Evolutionary conservation across 2,888 invertebrate species (phyloP).

Genomic region (Macaria notata): DNA sequence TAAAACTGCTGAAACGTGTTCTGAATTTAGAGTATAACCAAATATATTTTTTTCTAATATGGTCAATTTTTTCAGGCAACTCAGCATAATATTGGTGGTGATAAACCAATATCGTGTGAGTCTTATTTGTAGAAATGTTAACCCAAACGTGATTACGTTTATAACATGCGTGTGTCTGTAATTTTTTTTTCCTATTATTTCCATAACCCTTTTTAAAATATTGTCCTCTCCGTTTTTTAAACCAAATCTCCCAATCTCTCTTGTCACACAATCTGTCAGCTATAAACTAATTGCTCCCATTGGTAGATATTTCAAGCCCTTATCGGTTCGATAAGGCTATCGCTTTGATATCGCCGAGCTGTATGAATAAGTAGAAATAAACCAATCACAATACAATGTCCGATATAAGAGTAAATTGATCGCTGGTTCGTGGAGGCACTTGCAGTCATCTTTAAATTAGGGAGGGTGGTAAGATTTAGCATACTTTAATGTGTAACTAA

Average conservation of each 20-base stretch:
- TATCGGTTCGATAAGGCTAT: constrained; percentile 18
- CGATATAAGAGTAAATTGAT: constrained; percentile 26
- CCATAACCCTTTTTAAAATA: too few relatives aligned
- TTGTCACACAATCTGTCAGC: constrained; percentile 18
- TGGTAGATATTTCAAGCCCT: constrained; percentile 7
- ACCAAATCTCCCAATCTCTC: constrained; percentile 10
- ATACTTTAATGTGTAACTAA: neutral
- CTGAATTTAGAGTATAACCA: too few relatives aligned
- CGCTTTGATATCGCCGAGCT: constrained; percentile 31
- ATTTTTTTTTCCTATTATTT: too few relatives aligned
- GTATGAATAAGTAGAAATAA: constrained; percentile 37
- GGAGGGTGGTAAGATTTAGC: constrained; percentile 35
- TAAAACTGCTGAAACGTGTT: too few relatives aligned
- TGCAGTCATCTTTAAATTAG: constrained; percentile 38
- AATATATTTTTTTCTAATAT: too few relatives aligned
- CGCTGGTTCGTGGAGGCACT: constrained; percentile 21
- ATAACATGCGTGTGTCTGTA: too few relatives aligned
- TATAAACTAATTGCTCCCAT: constrained; percentile 19
- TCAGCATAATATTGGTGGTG: too few relatives aligned
- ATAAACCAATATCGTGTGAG: too few relatives aligned
- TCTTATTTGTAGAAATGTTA: too few relatives aligned
- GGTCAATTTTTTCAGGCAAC: too few relatives aligned
- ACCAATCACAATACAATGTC: constrained; percentile 19
- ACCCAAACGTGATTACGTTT: too few relatives aligned
- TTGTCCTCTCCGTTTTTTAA: too few relatives aligned